Evolutionary conservation across 2,888 invertebrate species (phyloP).

Genomic region (Piscicola geometra): DNA sequence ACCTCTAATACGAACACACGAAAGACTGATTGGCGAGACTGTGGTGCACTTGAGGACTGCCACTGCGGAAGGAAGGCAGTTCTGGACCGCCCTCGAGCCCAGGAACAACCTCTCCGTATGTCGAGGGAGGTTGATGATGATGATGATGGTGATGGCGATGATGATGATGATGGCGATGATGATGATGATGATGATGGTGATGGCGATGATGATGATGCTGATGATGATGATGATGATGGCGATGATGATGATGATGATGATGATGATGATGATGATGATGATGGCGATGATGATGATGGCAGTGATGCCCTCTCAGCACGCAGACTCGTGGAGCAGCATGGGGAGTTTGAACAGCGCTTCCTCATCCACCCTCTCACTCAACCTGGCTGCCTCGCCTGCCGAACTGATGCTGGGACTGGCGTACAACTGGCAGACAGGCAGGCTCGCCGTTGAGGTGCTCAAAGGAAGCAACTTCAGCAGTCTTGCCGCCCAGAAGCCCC

Average conservation of each 20-base stretch:
- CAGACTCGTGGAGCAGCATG: conserved; percentile 62
- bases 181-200: conserved; percentile 22
- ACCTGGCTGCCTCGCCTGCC: conserved; percentile 73
- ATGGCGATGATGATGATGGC: conserved; percentile 5
- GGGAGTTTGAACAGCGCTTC: conserved; percentile 78
- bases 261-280: conserved; percentile 17
- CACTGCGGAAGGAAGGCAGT: not conserved
- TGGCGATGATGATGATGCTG: conserved; percentile 15
- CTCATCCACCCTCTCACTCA: conserved; percentile 81
- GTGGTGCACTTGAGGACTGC: conserved; percentile 60
- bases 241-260: conserved; percentile 19
- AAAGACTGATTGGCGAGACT: conserved; percentile 79
- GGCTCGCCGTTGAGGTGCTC: conserved; percentile 83
- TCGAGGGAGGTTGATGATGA: conserved; percentile 13
- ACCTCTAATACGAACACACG: no score
- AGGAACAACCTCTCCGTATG: conserved; percentile 54
- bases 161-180: conserved; percentile 18
- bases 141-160: conserved; percentile 12
- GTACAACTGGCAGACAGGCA: conserved; percentile 87
- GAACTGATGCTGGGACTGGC: conserved; percentile 81
- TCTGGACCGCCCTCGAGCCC: conserved; percentile 64
- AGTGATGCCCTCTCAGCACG: conserved; percentile 49
- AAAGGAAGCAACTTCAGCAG: conserved; percentile 66
- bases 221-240: conserved; percentile 17
- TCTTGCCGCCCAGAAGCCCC: conserved; percentile 57